phyloP scores from a whole-genome alignment of 2,113 vertebrate genomes.

The Phoxinus phoxinus region DNA sequence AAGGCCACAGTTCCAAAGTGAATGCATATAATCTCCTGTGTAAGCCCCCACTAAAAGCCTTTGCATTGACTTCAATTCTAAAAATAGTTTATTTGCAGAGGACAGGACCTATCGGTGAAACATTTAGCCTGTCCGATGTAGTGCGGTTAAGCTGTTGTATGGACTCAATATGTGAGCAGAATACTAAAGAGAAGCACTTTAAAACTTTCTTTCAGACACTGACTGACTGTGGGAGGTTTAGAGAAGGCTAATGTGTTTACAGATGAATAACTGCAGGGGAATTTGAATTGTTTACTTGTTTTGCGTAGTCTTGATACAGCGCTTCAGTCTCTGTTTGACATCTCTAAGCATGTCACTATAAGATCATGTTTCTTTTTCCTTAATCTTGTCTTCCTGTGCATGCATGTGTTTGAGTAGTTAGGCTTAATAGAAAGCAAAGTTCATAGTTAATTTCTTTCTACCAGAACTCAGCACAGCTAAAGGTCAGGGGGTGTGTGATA shows the following conservation, averaged over 20 bases:
- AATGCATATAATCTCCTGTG: not conserved
- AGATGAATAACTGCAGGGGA: not conserved
- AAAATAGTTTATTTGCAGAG: conserved; percentile 46
- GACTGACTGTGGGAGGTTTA: not conserved
- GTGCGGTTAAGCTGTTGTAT: conserved; percentile 22
- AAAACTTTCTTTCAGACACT: not conserved
- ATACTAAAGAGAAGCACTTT: conserved; percentile 17
- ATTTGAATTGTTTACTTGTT: not conserved
- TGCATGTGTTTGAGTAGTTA: not conserved
- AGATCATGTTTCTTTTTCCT: not conserved
- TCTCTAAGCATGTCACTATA: not conserved
- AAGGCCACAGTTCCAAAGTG: conserved; percentile 7
- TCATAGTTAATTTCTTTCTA: conserved; percentile 40
- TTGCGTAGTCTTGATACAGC: not conserved
- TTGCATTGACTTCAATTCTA: conserved; percentile 45
- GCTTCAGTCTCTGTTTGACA: not conserved
- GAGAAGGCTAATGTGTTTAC: not conserved
- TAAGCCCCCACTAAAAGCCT: not conserved
- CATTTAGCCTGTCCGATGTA: not conserved
- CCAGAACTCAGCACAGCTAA: conserved; percentile 54
- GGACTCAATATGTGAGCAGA: not conserved
- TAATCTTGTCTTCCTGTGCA: not conserved
- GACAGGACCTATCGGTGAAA: conserved; percentile 15
- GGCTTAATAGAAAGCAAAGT: conserved; percentile 21
- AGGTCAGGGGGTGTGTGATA: conserved; percentile 56